These are phyloP conservation scores for Seira musarum DNA, from an alignment of 2,888 invertebrate genomes.

Conservation along the genomic window DNA sequence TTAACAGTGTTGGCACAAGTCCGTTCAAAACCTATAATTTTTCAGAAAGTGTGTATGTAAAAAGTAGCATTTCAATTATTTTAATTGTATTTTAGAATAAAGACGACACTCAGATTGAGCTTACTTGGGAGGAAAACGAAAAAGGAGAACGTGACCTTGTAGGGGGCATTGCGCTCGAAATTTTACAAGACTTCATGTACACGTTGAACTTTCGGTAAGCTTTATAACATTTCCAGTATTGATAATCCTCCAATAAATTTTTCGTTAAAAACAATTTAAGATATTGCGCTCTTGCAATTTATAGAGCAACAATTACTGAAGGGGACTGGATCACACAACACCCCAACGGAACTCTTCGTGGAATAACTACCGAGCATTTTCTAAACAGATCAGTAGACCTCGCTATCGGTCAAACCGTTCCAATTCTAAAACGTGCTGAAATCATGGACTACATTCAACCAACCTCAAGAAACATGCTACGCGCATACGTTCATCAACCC, in stretches of 20 bases:
- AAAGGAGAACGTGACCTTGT: neutral
- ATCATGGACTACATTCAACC: slow-evolving; percentile 29
- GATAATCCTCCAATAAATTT: no score
- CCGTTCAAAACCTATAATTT: neutral
- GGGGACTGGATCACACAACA: slow-evolving; percentile 18
- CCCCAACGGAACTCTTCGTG: neutral
- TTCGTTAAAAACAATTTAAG: no score
- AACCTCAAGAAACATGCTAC: slow-evolving; percentile 11
- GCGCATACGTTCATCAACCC: slow-evolving; percentile 20
- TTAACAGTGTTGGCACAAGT: slow-evolving; percentile 12
- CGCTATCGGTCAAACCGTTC: slow-evolving; percentile 20
- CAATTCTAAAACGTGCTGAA: neutral
- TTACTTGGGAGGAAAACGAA: neutral
- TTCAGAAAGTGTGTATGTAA: neutral
- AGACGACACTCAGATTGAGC: neutral
- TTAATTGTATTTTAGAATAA: slow-evolving; percentile 5
- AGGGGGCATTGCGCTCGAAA: neutral
- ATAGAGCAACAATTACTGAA: neutral
- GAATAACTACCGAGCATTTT: neutral
- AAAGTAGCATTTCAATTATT: neutral
- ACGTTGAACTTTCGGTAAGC: slow-evolving; percentile 11
- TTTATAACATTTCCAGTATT: no score
- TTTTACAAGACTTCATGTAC: neutral
- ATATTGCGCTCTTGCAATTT: no score
- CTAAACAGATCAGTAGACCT: neutral